Conservation (phyloP, 2,113 vertebrate species). For the Pollachius pollachius region DNA sequence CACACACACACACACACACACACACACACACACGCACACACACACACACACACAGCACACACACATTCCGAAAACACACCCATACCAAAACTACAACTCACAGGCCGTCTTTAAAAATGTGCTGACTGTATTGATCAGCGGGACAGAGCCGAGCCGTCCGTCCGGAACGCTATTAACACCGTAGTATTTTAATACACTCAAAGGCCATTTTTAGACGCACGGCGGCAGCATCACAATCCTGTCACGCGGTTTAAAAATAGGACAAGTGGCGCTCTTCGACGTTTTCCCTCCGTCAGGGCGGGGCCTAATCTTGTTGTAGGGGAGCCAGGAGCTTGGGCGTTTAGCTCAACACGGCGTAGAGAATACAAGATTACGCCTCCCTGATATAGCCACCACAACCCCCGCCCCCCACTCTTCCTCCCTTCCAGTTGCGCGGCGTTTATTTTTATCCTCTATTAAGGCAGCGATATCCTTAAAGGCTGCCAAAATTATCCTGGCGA, state of each 20-base stretch:
- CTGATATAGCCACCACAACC: conserved; percentile 58
- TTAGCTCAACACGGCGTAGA: conserved; percentile 59
- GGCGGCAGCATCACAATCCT: conserved; percentile 38
- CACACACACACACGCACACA: too few relatives aligned
- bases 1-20: not conserved
- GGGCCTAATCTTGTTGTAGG: conserved; percentile 67
- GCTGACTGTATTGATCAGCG: conserved; percentile 48
- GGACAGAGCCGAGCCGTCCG: conserved; percentile 44
- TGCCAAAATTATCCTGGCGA: conserved; percentile 70
- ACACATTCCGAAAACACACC: too few relatives aligned
- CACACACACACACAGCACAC: conserved; percentile 22
- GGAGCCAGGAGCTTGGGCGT: conserved; percentile 52
- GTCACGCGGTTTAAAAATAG: conserved; percentile 66
- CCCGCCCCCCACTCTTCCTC: conserved; percentile 14
- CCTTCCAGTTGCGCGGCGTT: conserved; percentile 29
- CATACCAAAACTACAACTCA: conserved; percentile 20
- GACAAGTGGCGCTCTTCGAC: conserved; percentile 53
- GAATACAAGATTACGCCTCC: conserved; percentile 72
- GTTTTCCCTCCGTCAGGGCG: conserved; percentile 55
- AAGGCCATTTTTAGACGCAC: conserved; percentile 43
- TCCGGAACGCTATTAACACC: conserved; percentile 56
- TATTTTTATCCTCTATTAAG: conserved; percentile 76
- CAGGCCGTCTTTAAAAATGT: conserved; percentile 49
- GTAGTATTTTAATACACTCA: conserved; percentile 63
- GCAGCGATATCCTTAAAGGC: conserved; percentile 75